Percentiles rank a stretch among this genome's conserved stretches.
Evolutionary conservation across 2,113 vertebrate genomes (phyloP).

Genomic region (Lipophrys pholis): DNA sequence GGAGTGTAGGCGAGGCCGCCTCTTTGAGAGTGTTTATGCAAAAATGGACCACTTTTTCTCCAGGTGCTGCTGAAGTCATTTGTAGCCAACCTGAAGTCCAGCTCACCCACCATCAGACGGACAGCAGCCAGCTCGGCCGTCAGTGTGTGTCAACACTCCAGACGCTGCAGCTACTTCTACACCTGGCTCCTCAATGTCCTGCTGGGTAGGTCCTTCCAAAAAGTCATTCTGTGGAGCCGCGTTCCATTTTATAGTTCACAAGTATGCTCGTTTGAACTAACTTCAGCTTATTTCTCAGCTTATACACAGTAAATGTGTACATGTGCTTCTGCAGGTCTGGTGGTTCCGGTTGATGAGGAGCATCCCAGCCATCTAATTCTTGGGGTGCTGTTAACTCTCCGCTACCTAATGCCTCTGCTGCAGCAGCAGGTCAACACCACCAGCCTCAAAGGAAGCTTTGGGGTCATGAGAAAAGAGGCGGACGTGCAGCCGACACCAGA

Average conservation of each 20-base stretch:
- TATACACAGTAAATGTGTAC: background rate
- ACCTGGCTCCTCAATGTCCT: conserved; percentile 96
- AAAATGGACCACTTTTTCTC: background rate
- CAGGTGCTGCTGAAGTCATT: conserved; percentile 95
- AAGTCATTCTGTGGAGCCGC: no score
- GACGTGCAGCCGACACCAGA: conserved; percentile 93
- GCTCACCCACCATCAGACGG: conserved; percentile 92
- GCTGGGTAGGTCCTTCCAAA: conserved; percentile 82
- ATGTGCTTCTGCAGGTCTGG: conserved; percentile 82
- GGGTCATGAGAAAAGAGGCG: conserved; percentile 92
- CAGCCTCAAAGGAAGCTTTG: conserved; percentile 97
- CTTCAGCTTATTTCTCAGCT: no score
- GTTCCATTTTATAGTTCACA: no score
- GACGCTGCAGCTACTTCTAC: conserved; percentile 94
- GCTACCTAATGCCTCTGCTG: conserved; percentile 94
- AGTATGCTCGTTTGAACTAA: no score
- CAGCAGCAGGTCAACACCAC: conserved; percentile 95
- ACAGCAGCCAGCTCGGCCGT: conserved; percentile 93
- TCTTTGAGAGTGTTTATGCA: no score
- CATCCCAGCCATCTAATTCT: conserved; percentile 90
- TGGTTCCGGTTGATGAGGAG: conserved; percentile 91
- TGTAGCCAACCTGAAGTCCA: conserved; percentile 92
- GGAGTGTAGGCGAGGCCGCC: no score
- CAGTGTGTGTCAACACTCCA: conserved; percentile 93
- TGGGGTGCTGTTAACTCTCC: conserved; percentile 92